Evolutionary conservation across 2,113 vertebrate species (phyloP), one percentile per base, ranked within the genome.

Genomic region (Gobius niger): DNA sequence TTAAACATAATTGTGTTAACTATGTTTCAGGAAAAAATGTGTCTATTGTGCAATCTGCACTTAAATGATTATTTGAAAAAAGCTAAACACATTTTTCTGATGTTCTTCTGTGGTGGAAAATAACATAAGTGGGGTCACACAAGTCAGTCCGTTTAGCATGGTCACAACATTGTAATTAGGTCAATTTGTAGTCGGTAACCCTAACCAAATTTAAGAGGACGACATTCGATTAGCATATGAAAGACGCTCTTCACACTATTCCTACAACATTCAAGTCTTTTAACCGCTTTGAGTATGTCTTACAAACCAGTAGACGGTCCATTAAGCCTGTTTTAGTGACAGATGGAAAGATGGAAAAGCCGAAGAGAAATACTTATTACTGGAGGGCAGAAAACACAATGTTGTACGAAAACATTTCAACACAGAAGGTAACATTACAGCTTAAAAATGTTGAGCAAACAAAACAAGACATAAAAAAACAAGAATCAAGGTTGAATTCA

Each of bases 191-290:
- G 86, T 78, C 60, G 54, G n/a, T 24, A 44, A 13, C 11, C 13
- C 34, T 18, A 73, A 24, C 73, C 72, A 71, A 53, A 63, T 59
- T 72, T 60, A 61, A 44, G 12, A 18, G 53, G 51, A 57, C 73
- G 64, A 70, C 70, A 72, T 70, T 76, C 50, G 61, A 87, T 88
- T 76, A 84, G 56, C 82, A 87, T 83, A 52, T 78, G 74, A 84
- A 85, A 76, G 67, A 47, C 51, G 65, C 5, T 2, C 42, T 71
- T 68, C 76, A 66, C 61, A 61, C 71, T 19, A 40, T 19, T 14
- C 13, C 16, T 54, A 24, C 18, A 56, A 13, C 11, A 56, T 56
- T 7, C 24, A 40, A 8, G 7, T n/a, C 12, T 11, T 47, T 13
- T 24, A 9, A 9, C 46, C 57, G 68, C 64, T 34, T 61, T 53